Conservation (phyloP, 2,888 invertebrate species). For the Amaurobius ferox region DNA sequence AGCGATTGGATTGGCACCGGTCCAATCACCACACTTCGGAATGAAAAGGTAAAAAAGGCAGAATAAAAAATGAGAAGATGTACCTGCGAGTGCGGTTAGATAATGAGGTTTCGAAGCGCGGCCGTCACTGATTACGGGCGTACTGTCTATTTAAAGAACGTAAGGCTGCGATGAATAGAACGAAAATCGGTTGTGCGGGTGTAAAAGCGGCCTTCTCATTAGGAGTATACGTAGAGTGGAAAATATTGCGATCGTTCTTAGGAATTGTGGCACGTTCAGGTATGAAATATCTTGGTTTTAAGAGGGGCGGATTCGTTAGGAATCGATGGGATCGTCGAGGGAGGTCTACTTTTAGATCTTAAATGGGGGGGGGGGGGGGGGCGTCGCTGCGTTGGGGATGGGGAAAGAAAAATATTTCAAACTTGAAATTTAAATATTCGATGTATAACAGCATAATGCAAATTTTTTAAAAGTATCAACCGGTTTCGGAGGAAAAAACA, state of each 20-base stretch:
- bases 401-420: too few species aligned
- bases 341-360: too few species aligned
- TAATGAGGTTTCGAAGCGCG: slow-evolving; percentile 62
- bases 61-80: slow-evolving; percentile 8
- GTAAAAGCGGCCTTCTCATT: not conserved
- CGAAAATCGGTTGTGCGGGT: not conserved
- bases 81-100: slow-evolving; percentile 59
- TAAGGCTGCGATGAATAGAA: slow-evolving; percentile 50
- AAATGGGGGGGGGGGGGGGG: too few species aligned
- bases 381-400: too few species aligned
- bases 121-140: slow-evolving; percentile 47
- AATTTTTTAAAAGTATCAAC: too few species aligned
- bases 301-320: too few species aligned
- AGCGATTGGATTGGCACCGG: slow-evolving; percentile 47
- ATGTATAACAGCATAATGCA: too few species aligned
- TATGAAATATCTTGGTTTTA: too few species aligned
- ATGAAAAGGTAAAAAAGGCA: slow-evolving; percentile 19
- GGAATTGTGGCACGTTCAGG: too few species aligned
- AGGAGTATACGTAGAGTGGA: not conserved
- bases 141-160: slow-evolving; percentile 66
- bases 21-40: slow-evolving; percentile 58
- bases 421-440: too few species aligned
- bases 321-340: too few species aligned
- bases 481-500: too few species aligned
- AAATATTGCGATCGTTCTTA: not conserved